Percentiles rank a stretch among this genome's conserved stretches.
phyloP scores from a whole-genome alignment of 92 coral and sea anemone species.

The Muricea muricata region DNA sequence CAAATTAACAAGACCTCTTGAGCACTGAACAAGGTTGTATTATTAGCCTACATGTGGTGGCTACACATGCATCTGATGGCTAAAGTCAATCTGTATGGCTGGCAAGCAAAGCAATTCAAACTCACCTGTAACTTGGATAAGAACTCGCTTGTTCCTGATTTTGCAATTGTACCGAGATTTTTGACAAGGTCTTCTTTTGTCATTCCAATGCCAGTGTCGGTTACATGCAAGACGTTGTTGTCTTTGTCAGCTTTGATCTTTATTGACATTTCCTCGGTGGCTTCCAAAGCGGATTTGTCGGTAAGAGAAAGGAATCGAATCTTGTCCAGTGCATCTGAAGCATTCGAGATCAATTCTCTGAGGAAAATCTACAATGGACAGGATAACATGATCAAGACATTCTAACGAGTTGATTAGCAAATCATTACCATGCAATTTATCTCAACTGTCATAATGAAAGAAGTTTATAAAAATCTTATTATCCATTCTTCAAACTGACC shows the following conservation, averaged over 20 bases:
- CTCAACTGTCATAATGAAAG: too few relatives aligned
- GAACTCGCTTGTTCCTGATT: conserved; percentile 98
- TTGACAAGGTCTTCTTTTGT: conserved; percentile 93
- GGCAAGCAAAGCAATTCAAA: not conserved
- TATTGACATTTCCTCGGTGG: conserved; percentile 90
- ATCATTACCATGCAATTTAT: too few relatives aligned
- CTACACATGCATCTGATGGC: too few relatives aligned
- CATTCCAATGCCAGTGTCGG: conserved; percentile 99
- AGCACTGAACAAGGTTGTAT: not conserved
- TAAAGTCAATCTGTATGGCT: too few relatives aligned
- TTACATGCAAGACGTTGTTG: conserved; percentile 93
- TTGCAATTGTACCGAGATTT: conserved; percentile 96
- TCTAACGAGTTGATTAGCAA: not conserved
- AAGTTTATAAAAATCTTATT: not conserved
- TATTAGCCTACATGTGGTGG: not conserved
- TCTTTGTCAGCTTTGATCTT: conserved; percentile 99
- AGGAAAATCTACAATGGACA: conserved; percentile 82
- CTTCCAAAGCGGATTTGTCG: conserved; percentile 82
- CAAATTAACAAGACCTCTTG: not conserved
- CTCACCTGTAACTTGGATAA: conserved; percentile 80
- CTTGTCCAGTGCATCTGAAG: conserved; percentile 98
- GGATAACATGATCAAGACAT: too few relatives aligned
- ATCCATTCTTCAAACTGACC: conserved; percentile 42
- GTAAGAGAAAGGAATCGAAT: conserved; percentile 92
- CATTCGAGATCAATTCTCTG: conserved; percentile 95